Evolutionary conservation across 2,113 vertebrate species (phyloP).

Genomic region (Sceloporus tristichus): DNA sequence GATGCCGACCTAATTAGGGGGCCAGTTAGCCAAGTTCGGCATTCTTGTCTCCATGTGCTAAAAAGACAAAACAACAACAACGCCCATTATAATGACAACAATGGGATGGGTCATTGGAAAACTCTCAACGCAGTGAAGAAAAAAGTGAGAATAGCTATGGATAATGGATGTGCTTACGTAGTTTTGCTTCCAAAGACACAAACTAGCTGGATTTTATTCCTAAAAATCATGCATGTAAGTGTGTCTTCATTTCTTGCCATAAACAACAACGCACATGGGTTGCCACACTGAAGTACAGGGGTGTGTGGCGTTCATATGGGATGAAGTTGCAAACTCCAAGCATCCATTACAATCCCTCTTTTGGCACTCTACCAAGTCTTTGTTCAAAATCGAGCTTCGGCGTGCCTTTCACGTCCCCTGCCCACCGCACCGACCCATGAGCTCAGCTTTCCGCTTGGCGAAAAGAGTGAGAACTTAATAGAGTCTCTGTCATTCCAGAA

Average conservation of each 20-base stretch:
- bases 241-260: neutral
- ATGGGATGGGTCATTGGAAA: neutral
- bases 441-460: conserved; percentile 16
- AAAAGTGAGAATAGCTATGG: neutral
- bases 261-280: neutral
- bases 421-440: conserved; percentile 19
- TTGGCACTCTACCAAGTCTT: neutral
- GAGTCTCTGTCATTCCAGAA: conserved; percentile 17
- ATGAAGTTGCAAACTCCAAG: neutral
- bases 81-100: no score
- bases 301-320: neutral
- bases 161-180: no score
- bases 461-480: conserved; percentile 30
- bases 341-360: neutral
- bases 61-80: conserved; percentile 1
- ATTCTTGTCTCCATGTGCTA: conserved; percentile 14
- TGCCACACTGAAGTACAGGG: neutral
- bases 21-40: conserved; percentile 47
- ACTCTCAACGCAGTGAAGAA: neutral
- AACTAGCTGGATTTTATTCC: neutral
- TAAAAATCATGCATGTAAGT: neutral
- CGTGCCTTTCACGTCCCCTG: neutral
- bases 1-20: conserved; percentile 50
- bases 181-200: no score
- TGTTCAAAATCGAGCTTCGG: neutral